Evolutionary conservation across 2,888 invertebrate genomes (phyloP), one percentile per base, ranked within the genome.

Genomic region (Ophioninae sp.): DNA sequence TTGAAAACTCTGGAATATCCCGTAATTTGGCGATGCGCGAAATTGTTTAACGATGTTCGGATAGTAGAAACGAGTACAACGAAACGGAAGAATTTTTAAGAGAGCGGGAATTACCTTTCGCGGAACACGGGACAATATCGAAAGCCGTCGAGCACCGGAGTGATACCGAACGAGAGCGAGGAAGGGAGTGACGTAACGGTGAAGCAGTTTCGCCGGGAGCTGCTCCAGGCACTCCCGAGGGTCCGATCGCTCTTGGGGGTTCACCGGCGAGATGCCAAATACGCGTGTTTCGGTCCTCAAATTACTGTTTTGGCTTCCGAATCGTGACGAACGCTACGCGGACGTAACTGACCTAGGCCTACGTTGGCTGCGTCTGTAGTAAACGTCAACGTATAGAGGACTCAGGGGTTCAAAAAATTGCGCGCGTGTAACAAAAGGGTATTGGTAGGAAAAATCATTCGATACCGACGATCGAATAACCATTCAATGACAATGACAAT

Each of bases 301-400:
- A 50, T 68, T 20, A 20, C 57, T 75, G 75, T 79, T 79, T 79
- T 72, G 70, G 59, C 75, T 79, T 75, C 64, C 50, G 61, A 77
- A 81, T 72, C 64, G 73, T 10, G 68, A 17, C 37, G 20, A 41
- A 59, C 20, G 8, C 41, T 30, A 8, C 61, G 61, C 41, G 21
- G 20, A 59, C n/a, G 10, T 30, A 7, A 73, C 72, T 82, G 82
- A 82, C 78, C 82, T 82, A 62, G 62, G 69, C 41, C 78, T 69
- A 82, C 77, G 81, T 73, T 72, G 10, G 41, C 68, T 74, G 41
- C 30, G 41, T 23, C 17, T 62, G 57, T 57, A n/a, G 41, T 72
- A 59, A 70, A 62, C 59, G 65, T 30, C 50, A 20, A 6, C 39
- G 61, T 67, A 56, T 30, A 10, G 13, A 50, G 20, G 21, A 30